Evolutionary conservation across 2,797 vertebrate species (phyloP).

Genomic region (Loris lydekkerianus): DNA sequence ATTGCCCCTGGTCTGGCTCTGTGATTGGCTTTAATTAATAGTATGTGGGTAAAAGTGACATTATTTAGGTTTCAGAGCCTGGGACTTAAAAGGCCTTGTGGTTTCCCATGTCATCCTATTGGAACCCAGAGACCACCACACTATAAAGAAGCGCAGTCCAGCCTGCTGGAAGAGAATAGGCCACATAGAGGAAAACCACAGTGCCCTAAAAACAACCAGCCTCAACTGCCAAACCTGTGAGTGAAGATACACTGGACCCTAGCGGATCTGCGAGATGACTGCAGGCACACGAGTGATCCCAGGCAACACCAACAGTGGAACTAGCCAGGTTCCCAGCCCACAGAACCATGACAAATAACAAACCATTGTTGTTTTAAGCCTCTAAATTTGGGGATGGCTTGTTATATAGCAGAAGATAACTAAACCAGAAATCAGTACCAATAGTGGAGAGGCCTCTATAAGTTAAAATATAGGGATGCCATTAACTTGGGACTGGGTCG

Average conservation of each 20-base stretch:
- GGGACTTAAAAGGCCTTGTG: neutral
- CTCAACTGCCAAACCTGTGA: neutral
- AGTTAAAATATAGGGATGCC: neutral
- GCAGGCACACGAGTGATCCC: neutral
- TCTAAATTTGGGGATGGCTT: neutral
- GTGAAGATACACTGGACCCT: neutral
- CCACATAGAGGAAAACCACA: neutral
- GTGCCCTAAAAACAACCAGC: neutral
- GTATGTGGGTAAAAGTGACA: neutral
- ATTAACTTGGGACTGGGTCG: neutral
- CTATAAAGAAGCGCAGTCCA: neutral
- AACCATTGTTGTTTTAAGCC: neutral
- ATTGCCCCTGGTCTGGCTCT: neutral
- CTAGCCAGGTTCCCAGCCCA: neutral
- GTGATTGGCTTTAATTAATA: slow-evolving; percentile 14
- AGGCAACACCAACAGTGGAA: neutral
- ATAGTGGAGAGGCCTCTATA: neutral
- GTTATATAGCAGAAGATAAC: neutral
- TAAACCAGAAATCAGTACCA: neutral
- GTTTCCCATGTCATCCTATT: neutral
- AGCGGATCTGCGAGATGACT: neutral
- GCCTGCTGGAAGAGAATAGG: neutral
- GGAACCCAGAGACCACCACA: neutral
- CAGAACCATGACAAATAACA: neutral
- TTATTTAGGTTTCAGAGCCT: neutral